Base-by-base conservation (phyloP, 1,140 invertebrate species). In the Anastatus disparis region DNA sequence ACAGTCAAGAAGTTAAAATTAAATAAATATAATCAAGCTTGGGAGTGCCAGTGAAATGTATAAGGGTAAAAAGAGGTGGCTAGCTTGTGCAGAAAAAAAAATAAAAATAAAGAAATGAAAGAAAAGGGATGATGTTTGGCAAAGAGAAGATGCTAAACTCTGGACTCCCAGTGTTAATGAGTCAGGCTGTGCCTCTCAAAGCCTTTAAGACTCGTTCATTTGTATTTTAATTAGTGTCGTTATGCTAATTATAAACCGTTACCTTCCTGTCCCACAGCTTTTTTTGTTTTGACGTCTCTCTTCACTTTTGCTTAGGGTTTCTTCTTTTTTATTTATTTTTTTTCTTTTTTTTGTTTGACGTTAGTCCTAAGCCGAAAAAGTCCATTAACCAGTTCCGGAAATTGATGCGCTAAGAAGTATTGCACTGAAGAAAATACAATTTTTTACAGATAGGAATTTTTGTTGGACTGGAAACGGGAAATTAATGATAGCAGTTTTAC, bases 191-290 rank as follows among this genome's bases (percentile, higher is more conserved):
- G 75, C 76, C 78, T 72, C 74, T 73, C 65, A 75, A 76, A 75
- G 77, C 72, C 75, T 80, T 80, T 81, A 83, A 85, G 79, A 82
- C 81, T 85, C n/a, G 80, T 83, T 85, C 84, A 85, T 86, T 85
- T 85, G 83, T 86, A 86, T 86, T 85, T 86, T 86, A 86, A 86
- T 86, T 86, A 85, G 82, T 83, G 83, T 86, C 84, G 84, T 86
- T 86, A 86, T 86, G 85, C 84, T 86, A 86, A 86, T 86, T 82
- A 83, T 79, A 78, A 76, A 77, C 79, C 79, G 79, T 83, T 81
- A 81, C 78, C n/a, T 81, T 84, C 81, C 84, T 84, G 80, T 82
- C 76, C 66, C 75, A 48, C 46, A 74, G 76, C 81, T 84, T n/a
- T n/a, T 84, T 48, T 84, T 82, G 78, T 79, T 80, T 78, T 79